A percentile compares a stretch with the other conserved stretches of the same genome.
phyloP scores from a whole-genome alignment of 1,140 invertebrate species.

The Dendroctonus valens region DNA sequence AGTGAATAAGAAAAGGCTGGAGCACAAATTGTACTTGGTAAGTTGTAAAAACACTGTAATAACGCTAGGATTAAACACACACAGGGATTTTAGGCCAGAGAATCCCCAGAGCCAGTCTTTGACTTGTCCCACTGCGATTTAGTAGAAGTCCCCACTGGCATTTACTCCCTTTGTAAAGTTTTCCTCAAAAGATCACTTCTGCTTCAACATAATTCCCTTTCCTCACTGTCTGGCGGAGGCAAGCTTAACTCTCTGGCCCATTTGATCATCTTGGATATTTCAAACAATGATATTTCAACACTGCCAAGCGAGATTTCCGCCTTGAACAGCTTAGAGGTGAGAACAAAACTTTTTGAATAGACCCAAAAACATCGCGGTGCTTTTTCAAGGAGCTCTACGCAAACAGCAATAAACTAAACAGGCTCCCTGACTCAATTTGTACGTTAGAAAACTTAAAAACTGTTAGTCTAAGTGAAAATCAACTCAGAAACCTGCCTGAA shows the following conservation, averaged over 20 bases:
- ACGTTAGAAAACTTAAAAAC: conserved; percentile 61
- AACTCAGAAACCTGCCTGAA: conserved; percentile 64
- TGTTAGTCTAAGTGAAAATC: conserved; percentile 71
- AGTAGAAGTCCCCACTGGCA: conserved; percentile 66
- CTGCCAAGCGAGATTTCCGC: conserved; percentile 62
- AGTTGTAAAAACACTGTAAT: conserved; percentile 31
- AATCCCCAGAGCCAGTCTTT: conserved; percentile 72
- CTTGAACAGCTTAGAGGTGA: conserved; percentile 62
- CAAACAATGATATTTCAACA: conserved; percentile 65
- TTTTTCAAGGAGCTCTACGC: conserved; percentile 62
- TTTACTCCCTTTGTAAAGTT: conserved; percentile 75
- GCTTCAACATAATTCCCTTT: conserved; percentile 66
- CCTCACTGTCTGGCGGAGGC: conserved; percentile 67
- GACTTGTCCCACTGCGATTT: conserved; percentile 73
- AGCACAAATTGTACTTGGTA: conserved; percentile 69
- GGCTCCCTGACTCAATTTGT: conserved; percentile 67
- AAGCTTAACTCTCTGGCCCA: conserved; percentile 65
- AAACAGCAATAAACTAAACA: conserved; percentile 63
- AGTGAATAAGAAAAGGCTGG: conserved; percentile 62
- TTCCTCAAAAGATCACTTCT: conserved; percentile 70
- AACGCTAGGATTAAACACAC: not conserved
- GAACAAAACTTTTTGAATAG: not conserved
- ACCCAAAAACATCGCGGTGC: not conserved
- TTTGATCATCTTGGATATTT: conserved; percentile 69
- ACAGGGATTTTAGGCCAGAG: conserved; percentile 59